Conservation (phyloP, 1,140 invertebrate genomes). For the Drosophila repletoides region DNA sequence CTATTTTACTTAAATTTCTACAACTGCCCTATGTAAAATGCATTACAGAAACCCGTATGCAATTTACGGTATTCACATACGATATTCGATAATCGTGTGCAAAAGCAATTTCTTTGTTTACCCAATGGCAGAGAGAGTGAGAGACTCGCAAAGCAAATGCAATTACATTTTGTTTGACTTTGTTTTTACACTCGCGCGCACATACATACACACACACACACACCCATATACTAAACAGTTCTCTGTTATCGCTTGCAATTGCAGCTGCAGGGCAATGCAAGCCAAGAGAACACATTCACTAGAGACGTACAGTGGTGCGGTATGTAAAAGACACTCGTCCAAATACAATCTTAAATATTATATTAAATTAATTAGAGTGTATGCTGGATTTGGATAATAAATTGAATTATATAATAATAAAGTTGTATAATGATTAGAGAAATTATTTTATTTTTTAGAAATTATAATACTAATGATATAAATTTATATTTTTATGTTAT, state of each 20-base stretch:
- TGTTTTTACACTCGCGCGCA: constrained; percentile 34
- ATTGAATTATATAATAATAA: too few relatives aligned
- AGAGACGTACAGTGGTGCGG: constrained; percentile 13
- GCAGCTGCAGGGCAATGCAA: constrained; percentile 48
- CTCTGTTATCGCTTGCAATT: constrained; percentile 42
- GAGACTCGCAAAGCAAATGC: constrained; percentile 39
- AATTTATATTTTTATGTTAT: too few relatives aligned
- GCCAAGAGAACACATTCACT: constrained; percentile 27
- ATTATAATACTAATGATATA: too few relatives aligned
- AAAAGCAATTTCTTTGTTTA: constrained; percentile 36
- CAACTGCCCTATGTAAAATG: neutral
- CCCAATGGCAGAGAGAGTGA: constrained; percentile 5
- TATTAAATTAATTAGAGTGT: too few relatives aligned
- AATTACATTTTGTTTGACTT: constrained; percentile 52
- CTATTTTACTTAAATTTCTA: neutral
- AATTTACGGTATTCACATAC: constrained; percentile 26
- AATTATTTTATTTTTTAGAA: too few relatives aligned
- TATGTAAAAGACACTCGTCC: neutral
- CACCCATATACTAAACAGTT: neutral
- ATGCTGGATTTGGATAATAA: too few relatives aligned
- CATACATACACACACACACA: constrained; percentile 2
- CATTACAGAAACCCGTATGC: neutral
- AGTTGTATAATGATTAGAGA: too few relatives aligned
- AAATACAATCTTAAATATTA: neutral
- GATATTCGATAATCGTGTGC: constrained; percentile 20